These are phyloP conservation scores for Anoplopoma fimbria DNA, from an alignment of 2,113 vertebrate species.

Conservation along the genomic window DNA sequence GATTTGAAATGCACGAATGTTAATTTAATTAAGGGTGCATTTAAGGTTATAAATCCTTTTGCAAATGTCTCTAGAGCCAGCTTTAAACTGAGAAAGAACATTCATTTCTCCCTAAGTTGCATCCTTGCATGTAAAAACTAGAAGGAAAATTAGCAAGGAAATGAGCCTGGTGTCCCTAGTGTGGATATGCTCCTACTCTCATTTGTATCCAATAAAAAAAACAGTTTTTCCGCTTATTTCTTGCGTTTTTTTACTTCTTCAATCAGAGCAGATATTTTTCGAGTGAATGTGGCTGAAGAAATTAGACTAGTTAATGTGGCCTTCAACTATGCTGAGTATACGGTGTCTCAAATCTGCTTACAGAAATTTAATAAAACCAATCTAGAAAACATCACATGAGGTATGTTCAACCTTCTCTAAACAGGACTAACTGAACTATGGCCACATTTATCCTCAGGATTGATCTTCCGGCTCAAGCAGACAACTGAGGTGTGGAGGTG, in stretches of 20 bases:
- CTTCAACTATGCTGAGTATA: background rate
- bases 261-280: background rate
- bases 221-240: background rate
- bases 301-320: background rate
- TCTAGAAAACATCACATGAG: background rate
- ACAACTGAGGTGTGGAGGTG: conserved; percentile 21
- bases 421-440: conserved; percentile 24
- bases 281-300: background rate
- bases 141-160: conserved; percentile 47
- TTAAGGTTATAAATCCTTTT: conserved; percentile 12
- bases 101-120: conserved; percentile 34
- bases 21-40: conserved; percentile 13
- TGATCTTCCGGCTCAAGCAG: background rate
- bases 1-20: conserved; percentile 26
- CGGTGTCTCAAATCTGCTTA: background rate
- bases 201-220: conserved; percentile 20
- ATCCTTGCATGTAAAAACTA: conserved; percentile 49
- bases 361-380: background rate
- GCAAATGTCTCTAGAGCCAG: conserved; percentile 14
- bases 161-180: conserved; percentile 1
- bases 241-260: conserved; percentile 14
- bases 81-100: background rate
- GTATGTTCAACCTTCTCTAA: background rate
- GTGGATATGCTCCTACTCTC: background rate
- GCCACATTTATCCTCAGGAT: conserved; percentile 26